Evolutionary conservation across 2,888 invertebrate genomes (phyloP), one percentile per base, ranked within the genome.

Genomic region (Leucophenga montana): DNA sequence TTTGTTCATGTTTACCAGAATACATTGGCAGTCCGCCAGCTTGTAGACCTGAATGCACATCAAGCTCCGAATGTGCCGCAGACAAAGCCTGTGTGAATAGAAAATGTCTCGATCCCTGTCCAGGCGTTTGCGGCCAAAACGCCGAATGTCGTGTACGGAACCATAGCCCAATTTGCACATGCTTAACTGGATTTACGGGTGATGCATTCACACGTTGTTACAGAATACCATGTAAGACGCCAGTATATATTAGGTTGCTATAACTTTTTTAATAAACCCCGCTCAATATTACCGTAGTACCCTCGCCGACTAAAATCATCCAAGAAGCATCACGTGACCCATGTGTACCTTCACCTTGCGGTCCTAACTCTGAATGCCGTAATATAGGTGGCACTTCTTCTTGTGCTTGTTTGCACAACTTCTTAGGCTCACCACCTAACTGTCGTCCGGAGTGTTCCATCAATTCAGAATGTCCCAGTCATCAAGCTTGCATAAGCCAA

Each of bases 381-480:
- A 89, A 90, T 71, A 86, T 90, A 16, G 88, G 90, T 53, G 90
- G 89, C 27, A 86, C 89, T 20, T 90, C 92, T 8, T 90, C 91
- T 1, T 93, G 92, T 77, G 91, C 92, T n/a, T 95, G 95, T 85
- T 89, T 93, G 72, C 90, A 92, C 53, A 92, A 92, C 73, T 94
- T 92, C 85, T 91, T 93, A 71, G 95, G 95, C 48, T 89, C 91
- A 16, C 94, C 96, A 59, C 93, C 93, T 14, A 91, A 91, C 71
- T 95, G 95, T 85, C 91, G 91, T 73, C 95, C 95, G 0, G 95
- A 95, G 89, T 95, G 95, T 86, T 90, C 93, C 20, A 91, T 92
- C 75, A 95, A 92, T 82, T 92, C 93, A 11, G 94, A 94, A 82
- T 94, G 94, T 85, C 87, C 92, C 3, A 90, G 91, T 62, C 91